Evolutionary conservation across 2,888 invertebrate genomes (phyloP), one percentile per base, ranked within the genome.

Genomic region (Steinernema hermaphroditum): DNA sequence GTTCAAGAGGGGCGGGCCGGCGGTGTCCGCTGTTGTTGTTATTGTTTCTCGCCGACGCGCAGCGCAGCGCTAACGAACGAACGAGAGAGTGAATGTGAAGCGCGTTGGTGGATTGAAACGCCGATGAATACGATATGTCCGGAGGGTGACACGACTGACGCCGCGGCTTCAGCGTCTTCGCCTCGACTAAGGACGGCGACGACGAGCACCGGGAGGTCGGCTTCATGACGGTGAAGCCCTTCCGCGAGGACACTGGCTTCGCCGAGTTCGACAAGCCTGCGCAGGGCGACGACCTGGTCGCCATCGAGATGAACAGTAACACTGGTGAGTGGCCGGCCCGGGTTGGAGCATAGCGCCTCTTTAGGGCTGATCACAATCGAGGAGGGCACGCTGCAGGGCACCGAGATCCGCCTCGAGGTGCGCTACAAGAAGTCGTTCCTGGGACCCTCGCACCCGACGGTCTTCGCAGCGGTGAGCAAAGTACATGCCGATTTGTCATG

Each of bases 351-450:
- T 16, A 6, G 14, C 19, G 22, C 9, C 16, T 16, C 32, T 62
- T 24, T 69, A 83, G 83, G 83, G 1, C 68, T 83, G 6, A 81
- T 82, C 74, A 78, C 82, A 16, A 84, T 84, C 74, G 84, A 84
- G 68, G 84, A 84, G 71, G 84, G 84, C 9, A 79, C 78, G 0
- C 70, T 84, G 69, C 22, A 49, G 57, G 62, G 62, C 16, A 62
- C 62, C 2, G 62, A 62, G 27, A 62, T 62, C 16, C 27, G 27
- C 8, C n/a, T 62, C 32, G 62, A 32, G 32, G 32, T 62, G 32
- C 29, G 62, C 32, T 62, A 62, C 29, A 62, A 62, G 32, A 62
- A 62, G 27, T 62, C 62, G 27, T 32, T 62, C 34, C 27, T 62
- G 27, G 62, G 62, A 8, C 8, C 62, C 12, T n/a, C 62, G 62